Conservation (phyloP, 2,113 vertebrate genomes). For the Oxyruncus cristatus region DNA sequence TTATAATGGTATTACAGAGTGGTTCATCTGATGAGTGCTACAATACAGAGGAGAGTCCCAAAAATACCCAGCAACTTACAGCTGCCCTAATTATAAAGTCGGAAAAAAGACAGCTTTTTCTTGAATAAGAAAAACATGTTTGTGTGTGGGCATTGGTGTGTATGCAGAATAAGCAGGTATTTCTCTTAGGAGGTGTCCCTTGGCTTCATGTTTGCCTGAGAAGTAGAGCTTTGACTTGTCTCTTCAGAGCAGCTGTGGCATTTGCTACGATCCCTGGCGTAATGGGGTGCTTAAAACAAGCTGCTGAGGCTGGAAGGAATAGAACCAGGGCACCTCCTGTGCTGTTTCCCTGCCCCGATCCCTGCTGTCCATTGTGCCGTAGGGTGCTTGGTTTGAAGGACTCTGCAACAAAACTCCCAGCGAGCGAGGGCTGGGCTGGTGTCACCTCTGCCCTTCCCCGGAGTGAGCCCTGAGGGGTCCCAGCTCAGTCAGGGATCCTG, state of each 20-base stretch:
- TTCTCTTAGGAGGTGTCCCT: background rate
- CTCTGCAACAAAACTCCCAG: accelerated
- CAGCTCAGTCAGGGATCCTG: background rate
- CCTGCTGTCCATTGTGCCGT: background rate
- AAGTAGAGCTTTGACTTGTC: background rate
- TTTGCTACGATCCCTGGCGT: accelerated
- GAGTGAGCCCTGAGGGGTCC: background rate
- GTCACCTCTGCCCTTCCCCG: background rate
- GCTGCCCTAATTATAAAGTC: background rate
- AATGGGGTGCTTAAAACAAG: background rate
- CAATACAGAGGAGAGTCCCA: background rate
- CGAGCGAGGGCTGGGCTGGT: accelerated
- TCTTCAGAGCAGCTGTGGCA: background rate
- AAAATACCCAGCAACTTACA: background rate
- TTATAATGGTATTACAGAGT: background rate
- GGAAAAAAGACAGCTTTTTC: background rate
- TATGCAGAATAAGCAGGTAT: background rate
- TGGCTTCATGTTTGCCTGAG: background rate
- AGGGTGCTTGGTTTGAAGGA: background rate
- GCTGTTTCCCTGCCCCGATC: background rate
- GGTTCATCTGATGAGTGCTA: background rate
- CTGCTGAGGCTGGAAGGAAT: background rate
- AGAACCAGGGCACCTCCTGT: background rate
- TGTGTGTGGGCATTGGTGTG: background rate
- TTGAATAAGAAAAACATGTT: background rate